Evolutionary conservation across 2,113 vertebrate genomes (phyloP).

Genomic region (Anarhynchus alexandrinus): DNA sequence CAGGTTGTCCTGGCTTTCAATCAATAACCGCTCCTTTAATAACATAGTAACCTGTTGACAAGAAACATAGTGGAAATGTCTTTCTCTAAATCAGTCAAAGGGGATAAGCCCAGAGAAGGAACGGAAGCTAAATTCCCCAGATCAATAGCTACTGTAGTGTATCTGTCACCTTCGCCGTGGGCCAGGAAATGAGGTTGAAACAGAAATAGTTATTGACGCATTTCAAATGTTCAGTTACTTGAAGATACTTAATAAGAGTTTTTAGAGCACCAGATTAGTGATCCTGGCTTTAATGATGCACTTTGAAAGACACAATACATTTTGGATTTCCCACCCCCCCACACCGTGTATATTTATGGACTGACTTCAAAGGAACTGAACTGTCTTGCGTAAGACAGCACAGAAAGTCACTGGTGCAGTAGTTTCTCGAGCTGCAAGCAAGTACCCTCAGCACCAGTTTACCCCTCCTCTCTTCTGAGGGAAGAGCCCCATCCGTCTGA

Average conservation of each 20-base stretch:
- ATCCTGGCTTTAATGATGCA: neutral
- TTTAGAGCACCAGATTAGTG: neutral
- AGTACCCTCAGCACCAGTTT: neutral
- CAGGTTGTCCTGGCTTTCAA: neutral
- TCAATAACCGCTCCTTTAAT: slow-evolving; percentile 9
- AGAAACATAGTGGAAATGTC: neutral
- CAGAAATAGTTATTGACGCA: neutral
- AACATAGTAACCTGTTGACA: neutral
- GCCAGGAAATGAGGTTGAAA: neutral
- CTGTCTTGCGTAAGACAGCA: neutral
- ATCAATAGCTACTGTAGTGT: neutral
- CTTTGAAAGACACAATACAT: neutral
- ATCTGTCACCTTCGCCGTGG: neutral
- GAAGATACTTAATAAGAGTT: neutral
- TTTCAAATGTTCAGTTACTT: neutral
- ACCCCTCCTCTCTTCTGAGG: neutral
- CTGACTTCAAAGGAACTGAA: neutral
- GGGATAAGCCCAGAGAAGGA: neutral
- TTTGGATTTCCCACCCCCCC: too few species aligned
- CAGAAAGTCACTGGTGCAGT: rapidly evolving
- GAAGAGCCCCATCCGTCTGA: rapidly evolving
- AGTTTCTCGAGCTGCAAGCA: neutral
- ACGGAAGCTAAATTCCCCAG: neutral
- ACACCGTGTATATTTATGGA: rapidly evolving
- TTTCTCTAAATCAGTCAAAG: slow-evolving; percentile 5